Conservation (phyloP, 1,140 invertebrate genomes). For the Hycleus cichorii region DNA sequence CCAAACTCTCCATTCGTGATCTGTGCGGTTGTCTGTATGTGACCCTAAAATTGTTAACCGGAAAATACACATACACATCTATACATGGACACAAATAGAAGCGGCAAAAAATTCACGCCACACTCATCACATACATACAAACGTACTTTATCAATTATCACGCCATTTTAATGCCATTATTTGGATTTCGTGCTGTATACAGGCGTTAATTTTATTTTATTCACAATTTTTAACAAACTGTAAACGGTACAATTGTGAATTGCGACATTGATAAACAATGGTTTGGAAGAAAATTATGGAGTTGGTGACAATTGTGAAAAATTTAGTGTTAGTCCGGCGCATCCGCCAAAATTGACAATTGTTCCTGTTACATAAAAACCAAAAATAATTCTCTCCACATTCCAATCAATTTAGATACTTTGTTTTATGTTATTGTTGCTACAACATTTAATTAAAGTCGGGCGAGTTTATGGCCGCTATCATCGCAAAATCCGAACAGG, state of each 20-base stretch:
- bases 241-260: background rate
- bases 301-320: background rate
- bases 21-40: background rate
- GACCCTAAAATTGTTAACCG: constrained; percentile 1
- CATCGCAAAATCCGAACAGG: no score
- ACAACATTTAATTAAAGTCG: no score
- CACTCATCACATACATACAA: constrained; percentile 12
- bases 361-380: no score
- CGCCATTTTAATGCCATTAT: constrained; percentile 21
- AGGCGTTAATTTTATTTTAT: constrained; percentile 9
- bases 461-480: no score
- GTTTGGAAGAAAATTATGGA: constrained; percentile 6
- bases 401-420: no score
- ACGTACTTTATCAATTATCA: constrained; percentile 22
- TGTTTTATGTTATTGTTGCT: no score
- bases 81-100: background rate
- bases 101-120: constrained; percentile 13
- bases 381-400: no score
- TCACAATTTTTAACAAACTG: no score
- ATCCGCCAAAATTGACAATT: no score
- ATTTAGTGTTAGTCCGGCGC: background rate
- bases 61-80: background rate
- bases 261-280: constrained; percentile 11
- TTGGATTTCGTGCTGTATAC: constrained; percentile 14
- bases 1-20: no score